Conservation (phyloP, 1,140 invertebrate species). For the Ips nitidus region DNA sequence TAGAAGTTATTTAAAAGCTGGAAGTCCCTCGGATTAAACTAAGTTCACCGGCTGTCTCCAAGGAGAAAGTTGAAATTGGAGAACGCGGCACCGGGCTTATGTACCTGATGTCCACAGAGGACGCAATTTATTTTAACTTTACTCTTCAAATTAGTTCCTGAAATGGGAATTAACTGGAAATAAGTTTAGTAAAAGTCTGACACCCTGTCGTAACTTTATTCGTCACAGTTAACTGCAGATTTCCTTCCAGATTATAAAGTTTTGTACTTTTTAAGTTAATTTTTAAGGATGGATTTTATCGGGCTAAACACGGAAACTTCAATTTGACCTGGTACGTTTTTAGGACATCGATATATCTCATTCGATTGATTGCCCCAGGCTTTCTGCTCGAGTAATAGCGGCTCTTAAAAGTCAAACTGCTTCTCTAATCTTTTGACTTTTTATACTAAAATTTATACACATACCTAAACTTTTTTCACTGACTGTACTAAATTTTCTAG, state of each 20-base stretch:
- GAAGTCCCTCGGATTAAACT: not conserved
- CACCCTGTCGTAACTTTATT: not conserved
- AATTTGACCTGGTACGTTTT: not conserved
- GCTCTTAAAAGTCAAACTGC: constrained; percentile 1
- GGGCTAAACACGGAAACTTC: not conserved
- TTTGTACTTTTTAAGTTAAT: not conserved
- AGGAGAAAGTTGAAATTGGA: constrained; percentile 13
- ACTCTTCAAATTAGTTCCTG: constrained; percentile 8
- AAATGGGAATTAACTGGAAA: constrained; percentile 8
- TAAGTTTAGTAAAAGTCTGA: constrained; percentile 5
- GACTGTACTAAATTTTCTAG: no score
- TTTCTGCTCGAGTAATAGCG: not conserved
- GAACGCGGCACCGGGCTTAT: not conserved
- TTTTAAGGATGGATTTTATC: not conserved
- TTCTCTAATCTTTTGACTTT: constrained; percentile 6
- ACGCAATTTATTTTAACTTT: constrained; percentile 15
- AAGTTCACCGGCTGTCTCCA: constrained; percentile 6
- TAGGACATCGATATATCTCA: constrained; percentile 7
- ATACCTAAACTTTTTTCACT: not conserved
- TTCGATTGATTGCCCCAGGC: constrained; percentile 7
- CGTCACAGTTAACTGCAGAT: not conserved
- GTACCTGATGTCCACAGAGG: constrained; percentile 4
- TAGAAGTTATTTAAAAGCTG: not conserved
- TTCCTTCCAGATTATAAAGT: not conserved
- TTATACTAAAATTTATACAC: not conserved